Evolutionary conservation across 1,140 invertebrate species (phyloP).

Genomic region (Drosophila arizonae): DNA sequence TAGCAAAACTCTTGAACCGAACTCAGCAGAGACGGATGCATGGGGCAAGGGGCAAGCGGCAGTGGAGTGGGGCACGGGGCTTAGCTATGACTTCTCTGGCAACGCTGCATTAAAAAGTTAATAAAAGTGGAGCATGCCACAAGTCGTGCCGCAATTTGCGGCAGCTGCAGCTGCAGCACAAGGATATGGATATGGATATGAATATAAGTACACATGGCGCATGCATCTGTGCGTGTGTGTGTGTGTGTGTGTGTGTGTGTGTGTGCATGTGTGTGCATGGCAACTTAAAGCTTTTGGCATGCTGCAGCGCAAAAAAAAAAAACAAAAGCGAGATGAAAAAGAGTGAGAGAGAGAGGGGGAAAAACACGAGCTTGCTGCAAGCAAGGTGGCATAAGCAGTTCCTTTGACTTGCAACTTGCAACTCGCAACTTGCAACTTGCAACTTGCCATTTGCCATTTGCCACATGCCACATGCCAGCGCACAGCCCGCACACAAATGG

Average conservation of each 20-base stretch:
- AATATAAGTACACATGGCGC: constrained; percentile 29
- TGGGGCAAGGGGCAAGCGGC: neutral
- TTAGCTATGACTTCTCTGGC: constrained; percentile 25
- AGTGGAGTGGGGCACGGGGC: neutral
- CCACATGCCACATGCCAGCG: constrained; percentile 23
- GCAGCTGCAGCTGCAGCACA: constrained; percentile 65
- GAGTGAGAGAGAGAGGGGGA: neutral
- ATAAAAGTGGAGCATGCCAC: constrained; percentile 80
- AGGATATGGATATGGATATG: constrained; percentile 75
- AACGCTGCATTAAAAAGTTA: constrained; percentile 78
- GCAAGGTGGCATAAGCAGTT: constrained; percentile 65
- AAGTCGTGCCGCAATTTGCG: constrained; percentile 79
- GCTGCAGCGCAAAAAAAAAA: constrained; percentile 5
- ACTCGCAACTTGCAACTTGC: neutral
- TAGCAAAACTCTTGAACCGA: constrained; percentile 40
- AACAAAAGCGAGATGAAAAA: neutral
- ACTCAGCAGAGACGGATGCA: neutral
- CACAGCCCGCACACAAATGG: constrained; percentile 29
- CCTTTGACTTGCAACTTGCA: constrained; percentile 60
- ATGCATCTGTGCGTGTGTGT: constrained; percentile 22
- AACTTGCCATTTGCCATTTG: constrained; percentile 18
- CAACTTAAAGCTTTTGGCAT: constrained; percentile 29
- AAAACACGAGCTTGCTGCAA: constrained; percentile 57
- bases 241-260: constrained; percentile 19
- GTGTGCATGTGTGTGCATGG: constrained; percentile 8